Conservation (phyloP, 2,888 invertebrate genomes). For the Tanaodytes sp. region DNA sequence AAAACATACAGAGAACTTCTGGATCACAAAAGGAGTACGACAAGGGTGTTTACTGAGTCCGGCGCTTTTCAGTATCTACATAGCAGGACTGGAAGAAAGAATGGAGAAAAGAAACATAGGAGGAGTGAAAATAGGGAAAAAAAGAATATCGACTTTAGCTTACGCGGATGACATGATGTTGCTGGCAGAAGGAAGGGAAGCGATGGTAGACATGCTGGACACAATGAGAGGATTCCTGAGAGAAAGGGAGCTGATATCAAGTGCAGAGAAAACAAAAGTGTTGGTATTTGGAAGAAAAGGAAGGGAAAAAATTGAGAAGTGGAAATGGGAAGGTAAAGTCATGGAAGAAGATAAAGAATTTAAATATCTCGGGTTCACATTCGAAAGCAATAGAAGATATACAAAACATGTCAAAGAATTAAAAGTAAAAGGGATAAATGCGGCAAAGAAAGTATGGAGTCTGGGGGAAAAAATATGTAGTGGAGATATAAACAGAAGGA, state of each 20-base stretch:
- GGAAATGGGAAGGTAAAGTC: slow-evolving; percentile 9
- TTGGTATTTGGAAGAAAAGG: not conserved
- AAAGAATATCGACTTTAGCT: not conserved
- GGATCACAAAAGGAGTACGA: not conserved
- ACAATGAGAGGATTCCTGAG: not conserved
- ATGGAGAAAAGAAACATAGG: not conserved
- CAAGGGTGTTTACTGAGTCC: slow-evolving; percentile 1
- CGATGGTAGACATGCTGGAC: slow-evolving; percentile 1
- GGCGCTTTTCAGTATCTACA: too few relatives aligned
- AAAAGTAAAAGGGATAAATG: slow-evolving; percentile 2
- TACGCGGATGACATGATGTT: slow-evolving; percentile 5
- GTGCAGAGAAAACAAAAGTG: slow-evolving; percentile 5
- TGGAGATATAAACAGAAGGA: not conserved
- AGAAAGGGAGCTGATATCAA: not conserved
- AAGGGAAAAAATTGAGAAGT: slow-evolving; percentile 10
- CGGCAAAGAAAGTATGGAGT: not conserved
- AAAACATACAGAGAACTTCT: not conserved
- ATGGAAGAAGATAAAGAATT: slow-evolving; percentile 17
- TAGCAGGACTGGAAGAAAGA: not conserved
- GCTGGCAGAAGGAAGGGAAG: slow-evolving; percentile 4
- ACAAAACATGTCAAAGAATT: slow-evolving; percentile 14
- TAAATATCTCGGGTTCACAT: slow-evolving; percentile 13
- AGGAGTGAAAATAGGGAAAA: not conserved
- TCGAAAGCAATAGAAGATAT: slow-evolving; percentile 5
- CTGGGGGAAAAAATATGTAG: slow-evolving; percentile 4